Percentiles rank a stretch among this genome's conserved stretches.
Conservation (phyloP, 2,113 vertebrate genomes). For the Serinus canaria region DNA sequence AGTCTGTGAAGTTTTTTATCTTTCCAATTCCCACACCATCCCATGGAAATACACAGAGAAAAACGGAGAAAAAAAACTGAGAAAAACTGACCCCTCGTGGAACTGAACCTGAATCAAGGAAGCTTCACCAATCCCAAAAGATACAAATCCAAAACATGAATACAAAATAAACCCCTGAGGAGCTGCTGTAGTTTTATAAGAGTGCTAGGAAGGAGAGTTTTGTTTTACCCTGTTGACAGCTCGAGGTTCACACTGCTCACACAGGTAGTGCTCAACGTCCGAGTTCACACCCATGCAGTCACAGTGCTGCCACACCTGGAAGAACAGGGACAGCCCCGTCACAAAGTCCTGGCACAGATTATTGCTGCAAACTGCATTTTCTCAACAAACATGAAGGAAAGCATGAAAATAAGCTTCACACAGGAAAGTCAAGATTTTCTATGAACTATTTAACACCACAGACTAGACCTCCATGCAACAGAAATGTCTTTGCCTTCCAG, state of each 20-base stretch:
- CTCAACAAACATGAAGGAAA: not conserved
- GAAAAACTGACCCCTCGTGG: not conserved
- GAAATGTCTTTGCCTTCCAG: not conserved
- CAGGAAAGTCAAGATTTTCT: not conserved
- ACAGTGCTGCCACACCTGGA: constrained; percentile 97
- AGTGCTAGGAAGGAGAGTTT: not conserved
- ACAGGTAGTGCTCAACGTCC: constrained; percentile 95
- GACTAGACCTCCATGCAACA: no score
- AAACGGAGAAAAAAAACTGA: not conserved
- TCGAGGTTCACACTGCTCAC: constrained; percentile 93
- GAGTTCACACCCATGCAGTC: constrained; percentile 95
- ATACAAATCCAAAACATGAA: not conserved
- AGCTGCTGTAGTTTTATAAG: not conserved
- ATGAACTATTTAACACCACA: not conserved
- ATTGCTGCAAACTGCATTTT: not conserved
- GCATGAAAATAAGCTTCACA: not conserved
- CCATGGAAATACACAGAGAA: not conserved
- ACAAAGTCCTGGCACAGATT: not conserved
- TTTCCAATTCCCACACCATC: not conserved
- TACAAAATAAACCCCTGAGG: not conserved
- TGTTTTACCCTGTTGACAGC: constrained; percentile 85
- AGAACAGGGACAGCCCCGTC: not conserved
- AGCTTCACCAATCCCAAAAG: not conserved
- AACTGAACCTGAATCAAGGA: not conserved
- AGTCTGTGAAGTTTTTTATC: not conserved